Base-by-base conservation (phyloP, 35 echinoderm and acorn worm species). In the Stichopus chloronotus region DNA sequence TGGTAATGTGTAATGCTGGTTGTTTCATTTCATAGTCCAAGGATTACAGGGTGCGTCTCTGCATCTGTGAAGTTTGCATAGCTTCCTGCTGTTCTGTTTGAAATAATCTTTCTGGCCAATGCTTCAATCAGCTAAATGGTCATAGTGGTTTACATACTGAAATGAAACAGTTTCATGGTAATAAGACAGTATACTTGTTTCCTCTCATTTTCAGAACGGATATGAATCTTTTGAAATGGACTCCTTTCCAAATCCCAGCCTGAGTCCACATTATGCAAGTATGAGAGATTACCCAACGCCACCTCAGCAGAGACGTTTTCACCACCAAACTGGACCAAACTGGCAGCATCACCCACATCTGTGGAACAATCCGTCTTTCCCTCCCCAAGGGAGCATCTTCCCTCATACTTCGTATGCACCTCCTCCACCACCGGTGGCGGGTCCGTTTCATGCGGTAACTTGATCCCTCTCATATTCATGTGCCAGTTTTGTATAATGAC, bases 191-290 rank as follows among this genome's bases (percentile, higher is more conserved):
- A 13, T 78, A 43, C 30, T 43, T 43, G 30, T 43, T 43, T 43
- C 30, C 30, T 43, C 76, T 81, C 57, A 72, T 86, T 60, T 74
- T 72, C 90, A 98, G 96, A 95, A 95, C 90, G 96, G 92, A 16
- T 95, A 94, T 93, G 96, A 98, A 56, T 98, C 97, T n/a, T 94
- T 96, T 92, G 97, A 99, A 6, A 79, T 79, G 71, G 76, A 91
- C 22, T 54, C 59, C n/a, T 55, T 96, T 63, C 55, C 57, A 72
- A 74, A 94, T 91, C 63, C 92, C 93, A 90, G 72, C 55, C 93
- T 88, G 59, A 94, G 95, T 71, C 86, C 93, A 65, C 76, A 60
- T 57, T 79, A 91, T 43, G 59, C 79, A 10, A 52, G 25, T 23
- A 25, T 59, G 81, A 55, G 93, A 12, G 53, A 56, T 53, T 91